Evolutionary conservation across 1,140 invertebrate genomes (phyloP).

Genomic region (Eurosta solidaginis): DNA sequence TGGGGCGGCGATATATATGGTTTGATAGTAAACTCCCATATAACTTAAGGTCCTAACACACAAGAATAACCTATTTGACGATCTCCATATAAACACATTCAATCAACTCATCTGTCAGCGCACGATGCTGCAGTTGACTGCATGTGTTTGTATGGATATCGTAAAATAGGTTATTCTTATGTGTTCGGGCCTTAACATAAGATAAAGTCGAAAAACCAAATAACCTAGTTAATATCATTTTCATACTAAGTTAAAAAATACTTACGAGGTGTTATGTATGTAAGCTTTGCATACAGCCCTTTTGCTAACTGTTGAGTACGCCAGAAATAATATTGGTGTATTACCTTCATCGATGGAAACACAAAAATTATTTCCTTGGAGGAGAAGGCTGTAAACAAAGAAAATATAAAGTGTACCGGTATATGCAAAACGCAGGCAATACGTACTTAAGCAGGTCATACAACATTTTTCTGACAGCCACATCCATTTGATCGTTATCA

Average conservation of each 20-base stretch:
- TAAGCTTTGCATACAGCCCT: conserved; percentile 49
- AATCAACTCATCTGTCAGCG: no score
- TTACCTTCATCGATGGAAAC: conserved; percentile 11
- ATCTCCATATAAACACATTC: no score
- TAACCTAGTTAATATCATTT: no score
- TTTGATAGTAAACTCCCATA: no score
- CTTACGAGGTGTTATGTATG: conserved; percentile 31
- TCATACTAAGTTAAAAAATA: background rate
- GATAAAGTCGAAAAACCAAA: background rate
- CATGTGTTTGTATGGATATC: no score
- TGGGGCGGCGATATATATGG: no score
- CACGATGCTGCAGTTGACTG: no score
- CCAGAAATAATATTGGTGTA: conserved; percentile 43
- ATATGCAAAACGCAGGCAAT: background rate
- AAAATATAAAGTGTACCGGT: background rate
- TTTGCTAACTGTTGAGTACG: conserved; percentile 48
- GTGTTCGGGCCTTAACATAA: background rate
- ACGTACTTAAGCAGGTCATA: conserved; percentile 52
- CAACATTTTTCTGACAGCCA: conserved; percentile 52
- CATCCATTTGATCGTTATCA: conserved; percentile 44
- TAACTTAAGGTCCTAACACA: no score
- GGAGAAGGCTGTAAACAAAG: conserved; percentile 30
- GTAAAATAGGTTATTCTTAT: no score
- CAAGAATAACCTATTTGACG: no score
- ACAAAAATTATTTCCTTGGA: conserved; percentile 29